Evolutionary conservation across 37 sponge, comb jelly and placozoan genomes (phyloP).

Genomic region (Cliona cf. orientalis): DNA sequence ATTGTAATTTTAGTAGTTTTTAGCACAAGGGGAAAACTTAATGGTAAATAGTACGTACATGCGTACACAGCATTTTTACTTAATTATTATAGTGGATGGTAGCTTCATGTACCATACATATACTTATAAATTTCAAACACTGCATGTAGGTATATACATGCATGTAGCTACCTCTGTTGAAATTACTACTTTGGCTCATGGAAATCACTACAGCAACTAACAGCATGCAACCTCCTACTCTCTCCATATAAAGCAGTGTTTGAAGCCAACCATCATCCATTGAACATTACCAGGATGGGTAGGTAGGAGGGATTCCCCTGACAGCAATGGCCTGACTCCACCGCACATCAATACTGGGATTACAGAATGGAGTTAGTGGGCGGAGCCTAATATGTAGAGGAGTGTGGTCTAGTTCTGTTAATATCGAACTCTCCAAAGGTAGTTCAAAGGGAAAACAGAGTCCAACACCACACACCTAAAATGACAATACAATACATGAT

Average conservation of each 20-base stretch:
- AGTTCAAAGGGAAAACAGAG: slow-evolving; percentile 35
- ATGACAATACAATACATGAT: background rate
- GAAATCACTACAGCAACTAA: background rate
- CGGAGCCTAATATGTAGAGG: slow-evolving; percentile 32
- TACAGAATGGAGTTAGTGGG: slow-evolving; percentile 49
- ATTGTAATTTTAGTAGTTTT: background rate
- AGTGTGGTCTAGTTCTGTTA: slow-evolving; percentile 4
- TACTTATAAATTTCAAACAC: background rate
- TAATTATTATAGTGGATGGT: too few relatives aligned
- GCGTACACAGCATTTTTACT: too few relatives aligned
- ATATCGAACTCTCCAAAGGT: slow-evolving; percentile 2
- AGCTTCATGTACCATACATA: background rate
- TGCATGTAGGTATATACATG: too few relatives aligned
- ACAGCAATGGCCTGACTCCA: slow-evolving; percentile 43
- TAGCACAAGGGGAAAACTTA: background rate
- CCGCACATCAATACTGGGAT: background rate
- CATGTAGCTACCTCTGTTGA: too few relatives aligned
- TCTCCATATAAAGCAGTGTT: too few relatives aligned
- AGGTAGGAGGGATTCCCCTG: slow-evolving; percentile 48
- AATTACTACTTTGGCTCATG: background rate
- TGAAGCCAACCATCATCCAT: too few relatives aligned
- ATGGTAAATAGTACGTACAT: background rate
- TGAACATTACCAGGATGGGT: slow-evolving; percentile 31
- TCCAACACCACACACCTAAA: slow-evolving; percentile 16
- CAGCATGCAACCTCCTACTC: background rate